Evolutionary conservation across 2,888 invertebrate species (phyloP).

Genomic region (Tetrapedia diversipes): DNA sequence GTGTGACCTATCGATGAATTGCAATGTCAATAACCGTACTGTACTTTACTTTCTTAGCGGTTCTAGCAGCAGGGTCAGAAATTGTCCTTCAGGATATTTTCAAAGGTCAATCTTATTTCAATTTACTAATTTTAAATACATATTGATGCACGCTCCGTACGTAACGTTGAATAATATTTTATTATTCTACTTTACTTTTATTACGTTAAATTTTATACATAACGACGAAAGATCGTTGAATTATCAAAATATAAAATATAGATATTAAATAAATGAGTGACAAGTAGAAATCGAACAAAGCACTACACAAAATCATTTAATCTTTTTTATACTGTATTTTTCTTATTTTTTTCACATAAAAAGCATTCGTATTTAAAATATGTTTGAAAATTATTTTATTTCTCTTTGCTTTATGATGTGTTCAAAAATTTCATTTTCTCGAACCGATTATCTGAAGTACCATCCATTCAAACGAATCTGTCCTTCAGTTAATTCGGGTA

Average conservation of each 20-base stretch:
- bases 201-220: too few species aligned
- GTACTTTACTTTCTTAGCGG: neutral
- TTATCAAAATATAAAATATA: neutral
- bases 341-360: too few species aligned
- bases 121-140: neutral
- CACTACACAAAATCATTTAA: neutral
- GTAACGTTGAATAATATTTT: neutral
- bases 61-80: neutral
- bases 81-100: neutral
- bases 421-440: too few species aligned
- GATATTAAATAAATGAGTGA: neutral
- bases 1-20: slow-evolving; percentile 23
- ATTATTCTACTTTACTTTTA: too few species aligned
- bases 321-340: too few species aligned
- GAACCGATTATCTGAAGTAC: too few species aligned
- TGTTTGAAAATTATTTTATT: too few species aligned
- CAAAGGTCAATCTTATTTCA: neutral
- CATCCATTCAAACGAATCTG: too few species aligned
- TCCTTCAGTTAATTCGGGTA: too few species aligned
- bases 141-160: neutral
- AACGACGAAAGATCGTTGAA: too few species aligned
- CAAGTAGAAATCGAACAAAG: neutral
- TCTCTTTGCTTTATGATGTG: too few species aligned
- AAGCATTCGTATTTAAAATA: too few species aligned
- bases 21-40: slow-evolving; percentile 28